Conservation (phyloP, 1,140 invertebrate species). For the Cydia splendana region DNA sequence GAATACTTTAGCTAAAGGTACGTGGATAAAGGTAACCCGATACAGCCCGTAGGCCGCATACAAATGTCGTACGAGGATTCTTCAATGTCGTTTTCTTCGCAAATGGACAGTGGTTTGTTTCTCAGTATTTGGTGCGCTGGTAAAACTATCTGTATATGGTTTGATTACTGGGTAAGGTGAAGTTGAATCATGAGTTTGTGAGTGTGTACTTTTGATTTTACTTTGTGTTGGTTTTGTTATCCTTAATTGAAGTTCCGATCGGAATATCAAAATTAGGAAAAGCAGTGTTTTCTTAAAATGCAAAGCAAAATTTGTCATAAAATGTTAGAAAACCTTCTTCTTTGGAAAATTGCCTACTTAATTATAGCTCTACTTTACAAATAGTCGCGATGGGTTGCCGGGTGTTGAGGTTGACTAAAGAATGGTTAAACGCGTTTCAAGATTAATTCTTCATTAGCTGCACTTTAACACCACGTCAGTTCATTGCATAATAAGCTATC, state of each 20-base stretch:
- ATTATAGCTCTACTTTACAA: too few relatives aligned
- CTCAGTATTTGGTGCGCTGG: not conserved
- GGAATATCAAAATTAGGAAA: too few relatives aligned
- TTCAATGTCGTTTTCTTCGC: not conserved
- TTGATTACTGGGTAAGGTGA: slow-evolving; percentile 3
- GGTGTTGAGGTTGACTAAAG: too few relatives aligned
- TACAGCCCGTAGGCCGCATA: slow-evolving; percentile 2
- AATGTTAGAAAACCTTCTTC: too few relatives aligned
- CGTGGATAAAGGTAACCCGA: not conserved
- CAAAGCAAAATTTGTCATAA: too few relatives aligned
- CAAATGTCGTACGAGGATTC: slow-evolving; percentile 1
- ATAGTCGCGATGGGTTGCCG: too few relatives aligned
- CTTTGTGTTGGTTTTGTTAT: not conserved
- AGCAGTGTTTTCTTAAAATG: not conserved
- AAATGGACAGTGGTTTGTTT: not conserved
- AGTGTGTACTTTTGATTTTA: not conserved
- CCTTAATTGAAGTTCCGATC: not conserved
- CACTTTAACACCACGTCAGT: too few relatives aligned
- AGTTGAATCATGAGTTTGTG: not conserved
- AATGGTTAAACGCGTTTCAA: too few relatives aligned
- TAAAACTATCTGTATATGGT: slow-evolving; percentile 11
- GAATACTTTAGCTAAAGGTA: not conserved
- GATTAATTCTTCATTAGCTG: too few relatives aligned
- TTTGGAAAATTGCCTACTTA: too few relatives aligned
- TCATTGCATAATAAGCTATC: too few relatives aligned